Conservation (phyloP, 2,113 vertebrate species). For the Engystomops pustulosus region DNA sequence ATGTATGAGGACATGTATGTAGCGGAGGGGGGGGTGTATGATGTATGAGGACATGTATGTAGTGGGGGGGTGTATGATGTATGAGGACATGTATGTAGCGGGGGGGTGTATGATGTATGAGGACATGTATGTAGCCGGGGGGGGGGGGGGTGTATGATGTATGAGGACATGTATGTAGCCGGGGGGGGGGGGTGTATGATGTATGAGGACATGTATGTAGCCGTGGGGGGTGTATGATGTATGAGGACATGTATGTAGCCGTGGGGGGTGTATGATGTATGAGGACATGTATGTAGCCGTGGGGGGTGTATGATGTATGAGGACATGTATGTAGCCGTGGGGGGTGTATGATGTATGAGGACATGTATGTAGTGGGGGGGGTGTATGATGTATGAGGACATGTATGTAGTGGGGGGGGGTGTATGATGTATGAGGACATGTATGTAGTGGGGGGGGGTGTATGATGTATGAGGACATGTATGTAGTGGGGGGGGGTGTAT, state of each 20-base stretch:
- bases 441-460: too few relatives aligned
- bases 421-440: background rate
- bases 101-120: too few relatives aligned
- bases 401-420: background rate
- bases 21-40: background rate
- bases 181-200: background rate
- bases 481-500: background rate
- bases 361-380: background rate
- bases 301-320: background rate
- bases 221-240: too few relatives aligned
- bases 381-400: too few relatives aligned
- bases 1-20: background rate
- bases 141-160: background rate
- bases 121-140: background rate
- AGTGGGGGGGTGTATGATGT: background rate
- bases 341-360: background rate
- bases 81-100: too few relatives aligned
- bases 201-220: background rate
- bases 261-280: too few relatives aligned
- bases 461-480: background rate
- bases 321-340: background rate
- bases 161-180: background rate
- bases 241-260: background rate
- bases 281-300: background rate
- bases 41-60: background rate